Evolutionary conservation across 1,140 invertebrate species (phyloP), one percentile per base, ranked within the genome.

Genomic region (Sogatella furcifera): DNA sequence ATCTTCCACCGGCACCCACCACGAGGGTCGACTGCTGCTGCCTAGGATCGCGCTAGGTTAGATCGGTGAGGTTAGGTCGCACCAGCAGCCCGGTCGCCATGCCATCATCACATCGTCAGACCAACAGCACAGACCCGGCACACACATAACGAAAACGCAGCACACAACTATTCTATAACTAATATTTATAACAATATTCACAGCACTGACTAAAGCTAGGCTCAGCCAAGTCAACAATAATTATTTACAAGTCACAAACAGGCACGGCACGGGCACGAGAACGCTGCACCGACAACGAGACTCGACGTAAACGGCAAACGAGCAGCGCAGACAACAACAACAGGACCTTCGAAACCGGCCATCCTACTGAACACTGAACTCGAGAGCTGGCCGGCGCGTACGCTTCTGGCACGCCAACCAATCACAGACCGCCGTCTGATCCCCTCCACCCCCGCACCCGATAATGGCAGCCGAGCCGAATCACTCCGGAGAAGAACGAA

Each of bases 1-100:
- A 90, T 90, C 76, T 82, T 85, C 78, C 78, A 67, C 69, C 71
- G 34, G 72, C 74, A 71, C 75, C 72, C 73, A 74, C 71, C 73
- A 74, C 72, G 69, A 71, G 68, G 56, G 52, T 55, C 15, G 44
- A 28, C 24, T 2, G 6, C 24, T 2, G 24, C 24, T 2, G 38
- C 58, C 44, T 38, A 55, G 43, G 54, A 43, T 63, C 42, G 55
- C 54, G 62, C 46, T 52, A 61, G 59, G 62, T 53, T 60, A 57
- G 49, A 59, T 52, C 60, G 41, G 52, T 34, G 59, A 43, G 55
- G 41, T 55, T 46, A 42, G 43, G 46, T 52, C n/a, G n/a, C n/a
- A 44, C 52, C 53, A 57, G 46, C 57, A 34, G 19, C 34, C 17
- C 38, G 19, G 19, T 44, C 52, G 21, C 44, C 42, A 58, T 31